Conservation (phyloP, 2,113 vertebrate genomes). For the Ariopsis seemanni region DNA sequence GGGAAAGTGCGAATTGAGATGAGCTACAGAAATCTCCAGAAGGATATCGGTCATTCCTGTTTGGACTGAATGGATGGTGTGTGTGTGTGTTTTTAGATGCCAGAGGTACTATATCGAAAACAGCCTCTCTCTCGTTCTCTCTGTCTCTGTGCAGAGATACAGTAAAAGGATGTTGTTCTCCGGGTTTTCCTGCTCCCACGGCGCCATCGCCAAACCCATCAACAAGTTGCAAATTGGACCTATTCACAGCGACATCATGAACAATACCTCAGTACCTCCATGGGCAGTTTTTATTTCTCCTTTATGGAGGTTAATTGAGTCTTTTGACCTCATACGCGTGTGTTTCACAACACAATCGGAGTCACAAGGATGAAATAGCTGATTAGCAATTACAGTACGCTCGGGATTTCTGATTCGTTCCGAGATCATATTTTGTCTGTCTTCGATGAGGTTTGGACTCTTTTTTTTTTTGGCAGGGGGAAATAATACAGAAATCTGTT, state of each 20-base stretch:
- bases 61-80: background rate
- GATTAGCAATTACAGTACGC: constrained; percentile 42
- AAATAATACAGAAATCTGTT: constrained; percentile 1
- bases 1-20: background rate
- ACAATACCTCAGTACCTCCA: constrained; percentile 41
- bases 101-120: background rate
- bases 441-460: constrained; percentile 28
- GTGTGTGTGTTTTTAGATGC: background rate
- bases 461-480: background rate
- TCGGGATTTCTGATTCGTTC: constrained; percentile 18
- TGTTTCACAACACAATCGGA: constrained; percentile 50
- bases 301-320: constrained; percentile 72
- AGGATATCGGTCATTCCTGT: background rate
- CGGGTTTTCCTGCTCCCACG: constrained; percentile 37
- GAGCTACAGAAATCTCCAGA: background rate
- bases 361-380: constrained; percentile 37
- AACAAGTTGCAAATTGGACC: constrained; percentile 37
- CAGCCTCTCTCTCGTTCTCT: background rate
- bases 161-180: constrained; percentile 20
- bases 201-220: constrained; percentile 38
- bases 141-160: constrained; percentile 16
- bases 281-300: constrained; percentile 55
- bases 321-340: constrained; percentile 63
- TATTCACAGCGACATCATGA: constrained; percentile 41
- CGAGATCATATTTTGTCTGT: constrained; percentile 15